A percentile compares a stretch with the other conserved stretches of the same genome.
phyloP scores from a whole-genome alignment of 2,797 vertebrate species.

The Selene dorsalis region DNA sequence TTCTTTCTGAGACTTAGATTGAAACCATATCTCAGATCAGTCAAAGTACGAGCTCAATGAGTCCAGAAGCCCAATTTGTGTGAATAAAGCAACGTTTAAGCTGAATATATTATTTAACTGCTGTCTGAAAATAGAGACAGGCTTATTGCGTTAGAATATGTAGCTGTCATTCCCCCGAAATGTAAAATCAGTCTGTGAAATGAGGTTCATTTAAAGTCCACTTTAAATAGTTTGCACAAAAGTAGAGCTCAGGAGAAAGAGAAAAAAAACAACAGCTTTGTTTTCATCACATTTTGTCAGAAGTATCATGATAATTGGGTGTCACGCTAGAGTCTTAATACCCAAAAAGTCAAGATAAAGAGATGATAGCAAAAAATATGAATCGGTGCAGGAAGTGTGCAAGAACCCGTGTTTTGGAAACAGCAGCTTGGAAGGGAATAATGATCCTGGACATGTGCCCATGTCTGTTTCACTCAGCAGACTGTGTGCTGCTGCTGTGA shows the following conservation, averaged over 20 bases:
- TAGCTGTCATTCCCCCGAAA: background rate
- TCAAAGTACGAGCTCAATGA: background rate
- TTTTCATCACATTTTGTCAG: background rate
- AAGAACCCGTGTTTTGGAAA: slow-evolving; percentile 59
- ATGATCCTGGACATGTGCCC: slow-evolving; percentile 66
- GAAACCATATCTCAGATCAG: slow-evolving; percentile 1
- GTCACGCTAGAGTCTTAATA: background rate
- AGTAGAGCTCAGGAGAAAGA: background rate
- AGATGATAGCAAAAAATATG: slow-evolving; percentile 11
- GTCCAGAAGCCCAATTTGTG: background rate
- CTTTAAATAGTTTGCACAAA: background rate
- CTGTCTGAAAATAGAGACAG: background rate
- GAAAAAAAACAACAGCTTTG: background rate
- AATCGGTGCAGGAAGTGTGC: slow-evolving; percentile 37
- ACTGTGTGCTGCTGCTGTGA: slow-evolving; percentile 50
- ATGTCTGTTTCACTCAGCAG: slow-evolving; percentile 62
- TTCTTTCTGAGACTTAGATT: background rate
- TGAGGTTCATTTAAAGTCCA: background rate
- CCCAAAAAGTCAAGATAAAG: slow-evolving; percentile 5
- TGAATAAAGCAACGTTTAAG: background rate
- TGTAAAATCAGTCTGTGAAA: background rate
- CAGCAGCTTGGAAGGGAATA: slow-evolving; percentile 47
- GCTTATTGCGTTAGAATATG: background rate
- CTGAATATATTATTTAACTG: background rate
- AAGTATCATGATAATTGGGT: background rate